These are phyloP conservation scores for Scaptomyza pallida DNA, from an alignment of 1,140 invertebrate genomes.

Conservation along the genomic window DNA sequence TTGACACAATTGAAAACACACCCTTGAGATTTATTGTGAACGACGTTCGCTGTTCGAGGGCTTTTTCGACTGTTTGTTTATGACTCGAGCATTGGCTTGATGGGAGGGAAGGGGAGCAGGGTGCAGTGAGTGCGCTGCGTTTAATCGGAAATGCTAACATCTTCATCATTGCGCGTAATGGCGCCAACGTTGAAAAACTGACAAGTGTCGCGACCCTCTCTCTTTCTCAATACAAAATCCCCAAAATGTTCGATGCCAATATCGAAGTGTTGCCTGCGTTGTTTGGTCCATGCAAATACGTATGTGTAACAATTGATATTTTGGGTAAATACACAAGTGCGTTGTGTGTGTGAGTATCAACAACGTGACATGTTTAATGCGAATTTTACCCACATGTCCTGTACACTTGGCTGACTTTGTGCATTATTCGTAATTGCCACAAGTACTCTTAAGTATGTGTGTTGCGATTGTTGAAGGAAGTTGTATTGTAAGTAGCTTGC, in stretches of 20 bases:
- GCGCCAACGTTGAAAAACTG: conserved; percentile 44
- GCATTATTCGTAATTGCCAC: neutral
- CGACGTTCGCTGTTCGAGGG: conserved; percentile 37
- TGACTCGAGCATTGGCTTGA: conserved; percentile 3
- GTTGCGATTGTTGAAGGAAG: neutral
- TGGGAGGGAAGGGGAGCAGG: conserved; percentile 2
- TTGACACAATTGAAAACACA: conserved; percentile 84
- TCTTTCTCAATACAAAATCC: conserved; percentile 7
- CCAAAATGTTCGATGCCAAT: conserved; percentile 15
- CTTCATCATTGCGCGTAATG: conserved; percentile 64
- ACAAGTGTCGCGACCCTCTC: conserved; percentile 38
- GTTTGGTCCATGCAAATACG: conserved; percentile 69
- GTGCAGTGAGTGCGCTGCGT: conserved; percentile 21
- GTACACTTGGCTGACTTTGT: neutral
- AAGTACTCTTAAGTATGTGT: neutral
- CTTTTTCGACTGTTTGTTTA: conserved; percentile 42
- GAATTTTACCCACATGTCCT: neutral
- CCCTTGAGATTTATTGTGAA: conserved; percentile 72
- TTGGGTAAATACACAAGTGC: conserved; percentile 35
- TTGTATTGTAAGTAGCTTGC: no score
- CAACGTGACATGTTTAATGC: conserved; percentile 55
- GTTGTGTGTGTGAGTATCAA: conserved; percentile 24
- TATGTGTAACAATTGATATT: conserved; percentile 75
- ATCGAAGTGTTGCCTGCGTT: conserved; percentile 5
- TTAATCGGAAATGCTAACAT: conserved; percentile 76